phyloP scores from a whole-genome alignment of 2,888 invertebrate species.

The Trissolcus japonicus region DNA sequence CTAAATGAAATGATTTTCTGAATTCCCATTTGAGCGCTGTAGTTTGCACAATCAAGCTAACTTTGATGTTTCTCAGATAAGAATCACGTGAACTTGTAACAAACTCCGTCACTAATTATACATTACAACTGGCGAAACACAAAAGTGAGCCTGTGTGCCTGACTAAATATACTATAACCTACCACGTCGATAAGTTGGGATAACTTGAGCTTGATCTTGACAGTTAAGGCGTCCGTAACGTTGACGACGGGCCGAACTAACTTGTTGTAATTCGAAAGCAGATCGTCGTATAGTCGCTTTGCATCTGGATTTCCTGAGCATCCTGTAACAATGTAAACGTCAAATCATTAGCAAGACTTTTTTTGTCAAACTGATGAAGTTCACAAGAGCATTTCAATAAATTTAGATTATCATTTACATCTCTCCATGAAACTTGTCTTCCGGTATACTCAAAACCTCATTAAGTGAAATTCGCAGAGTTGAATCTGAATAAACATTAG shows the following conservation, averaged over 20 bases:
- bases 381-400: too few species aligned
- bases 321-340: constrained; percentile 78
- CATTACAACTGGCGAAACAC: constrained; percentile 17
- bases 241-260: constrained; percentile 91
- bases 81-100: constrained; percentile 44
- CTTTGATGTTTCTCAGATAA: constrained; percentile 30
- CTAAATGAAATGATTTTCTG: not conserved
- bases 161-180: constrained; percentile 74
- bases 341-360: too few species aligned
- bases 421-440: too few species aligned
- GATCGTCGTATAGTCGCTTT: constrained; percentile 91
- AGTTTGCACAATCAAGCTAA: constrained; percentile 21
- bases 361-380: too few species aligned
- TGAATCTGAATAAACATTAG: too few species aligned
- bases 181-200: constrained; percentile 94
- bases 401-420: too few species aligned
- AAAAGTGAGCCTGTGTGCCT: constrained; percentile 41
- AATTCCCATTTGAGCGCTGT: not conserved
- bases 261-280: constrained; percentile 91
- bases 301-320: constrained; percentile 92
- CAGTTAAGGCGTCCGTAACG: constrained; percentile 89
- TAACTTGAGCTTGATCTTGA: constrained; percentile 90
- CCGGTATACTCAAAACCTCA: too few species aligned
- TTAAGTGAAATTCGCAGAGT: too few species aligned
- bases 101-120: constrained; percentile 39